Percentiles rank a stretch among this genome's conserved stretches.
phyloP scores from a whole-genome alignment of 2,113 vertebrate genomes.

The Elachura formosa region DNA sequence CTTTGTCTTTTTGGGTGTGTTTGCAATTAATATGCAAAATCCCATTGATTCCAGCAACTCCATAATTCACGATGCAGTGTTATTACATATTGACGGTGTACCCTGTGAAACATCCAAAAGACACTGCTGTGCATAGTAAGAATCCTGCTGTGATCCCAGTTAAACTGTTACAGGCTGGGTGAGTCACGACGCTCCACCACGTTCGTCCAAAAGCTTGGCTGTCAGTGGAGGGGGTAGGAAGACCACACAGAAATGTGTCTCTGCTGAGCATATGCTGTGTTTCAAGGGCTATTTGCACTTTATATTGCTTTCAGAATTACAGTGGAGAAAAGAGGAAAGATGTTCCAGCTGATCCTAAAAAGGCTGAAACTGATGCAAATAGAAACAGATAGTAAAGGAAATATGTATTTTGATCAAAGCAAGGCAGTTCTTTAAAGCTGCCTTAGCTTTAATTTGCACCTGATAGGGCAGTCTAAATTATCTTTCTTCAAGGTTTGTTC shows the following conservation, averaged over 20 bases:
- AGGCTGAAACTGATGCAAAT: neutral
- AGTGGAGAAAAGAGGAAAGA: neutral
- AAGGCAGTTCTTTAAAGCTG: neutral
- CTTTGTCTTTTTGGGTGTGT: conserved; percentile 20
- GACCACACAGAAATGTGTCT: neutral
- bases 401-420: neutral
- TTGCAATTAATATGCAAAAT: conserved; percentile 69
- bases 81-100: conserved; percentile 31
- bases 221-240: neutral
- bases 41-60: conserved; percentile 29
- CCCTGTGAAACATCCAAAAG: neutral
- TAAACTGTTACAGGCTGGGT: neutral
- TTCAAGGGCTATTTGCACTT: neutral
- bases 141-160: conserved; percentile 16
- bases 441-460: neutral
- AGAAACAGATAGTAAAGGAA: neutral
- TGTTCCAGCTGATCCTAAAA: neutral
- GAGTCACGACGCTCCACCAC: neutral
- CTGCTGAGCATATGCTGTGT: neutral
- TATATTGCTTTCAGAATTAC: neutral
- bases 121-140: conserved; percentile 24
- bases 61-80: neutral
- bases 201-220: neutral
- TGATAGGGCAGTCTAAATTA: neutral
- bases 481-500: neutral